phyloP scores from a whole-genome alignment of 1,140 invertebrate species.

The Samia ricini region DNA sequence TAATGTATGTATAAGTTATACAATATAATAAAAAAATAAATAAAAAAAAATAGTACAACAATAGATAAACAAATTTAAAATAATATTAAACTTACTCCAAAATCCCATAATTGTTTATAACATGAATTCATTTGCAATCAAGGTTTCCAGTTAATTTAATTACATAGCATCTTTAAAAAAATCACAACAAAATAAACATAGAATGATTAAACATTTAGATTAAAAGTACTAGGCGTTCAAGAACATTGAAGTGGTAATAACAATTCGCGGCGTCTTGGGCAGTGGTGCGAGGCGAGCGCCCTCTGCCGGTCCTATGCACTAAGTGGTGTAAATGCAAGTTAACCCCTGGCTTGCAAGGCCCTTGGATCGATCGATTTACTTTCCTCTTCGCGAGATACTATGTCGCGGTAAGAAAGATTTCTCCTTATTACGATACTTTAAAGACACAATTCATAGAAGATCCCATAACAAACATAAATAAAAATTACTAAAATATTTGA shows the following conservation, averaged over 20 bases:
- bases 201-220: slow-evolving; percentile 1
- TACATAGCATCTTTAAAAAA: not conserved
- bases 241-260: not conserved
- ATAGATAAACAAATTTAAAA: too few species aligned
- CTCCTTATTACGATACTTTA: not conserved
- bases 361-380: slow-evolving; percentile 51
- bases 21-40: too few species aligned
- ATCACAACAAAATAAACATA: not conserved
- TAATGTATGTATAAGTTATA: too few species aligned
- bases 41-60: too few species aligned
- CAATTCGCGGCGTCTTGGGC: slow-evolving; percentile 17
- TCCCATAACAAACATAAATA: not conserved
- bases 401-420: slow-evolving; percentile 10
- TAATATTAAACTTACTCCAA: slow-evolving; percentile 29
- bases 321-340: slow-evolving; percentile 52
- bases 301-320: slow-evolving; percentile 41
- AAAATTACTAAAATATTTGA: not conserved
- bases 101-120: slow-evolving; percentile 33
- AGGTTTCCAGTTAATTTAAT: not conserved
- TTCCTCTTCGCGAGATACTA: slow-evolving; percentile 30
- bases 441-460: not conserved
- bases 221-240: slow-evolving; percentile 29
- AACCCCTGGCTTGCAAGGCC: slow-evolving; percentile 21
- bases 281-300: slow-evolving; percentile 39
- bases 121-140: slow-evolving; percentile 25